phyloP scores from a whole-genome alignment of 2,888 invertebrate genomes.

The Hypercompe scribonia region DNA sequence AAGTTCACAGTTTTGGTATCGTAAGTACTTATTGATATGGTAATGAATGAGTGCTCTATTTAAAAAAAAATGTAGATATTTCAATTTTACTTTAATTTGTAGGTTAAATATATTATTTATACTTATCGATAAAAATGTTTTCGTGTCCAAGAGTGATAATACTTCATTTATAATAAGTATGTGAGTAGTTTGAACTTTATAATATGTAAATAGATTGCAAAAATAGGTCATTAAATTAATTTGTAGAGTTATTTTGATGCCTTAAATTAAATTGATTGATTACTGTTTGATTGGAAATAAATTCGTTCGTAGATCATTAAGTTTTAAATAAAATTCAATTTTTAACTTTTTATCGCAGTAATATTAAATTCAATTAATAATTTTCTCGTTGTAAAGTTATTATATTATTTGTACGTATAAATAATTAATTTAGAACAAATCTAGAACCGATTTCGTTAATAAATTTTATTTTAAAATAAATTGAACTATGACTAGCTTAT shows the following conservation, averaged over 20 bases:
- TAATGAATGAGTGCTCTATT: constrained; percentile 21
- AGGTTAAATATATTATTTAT: not conserved
- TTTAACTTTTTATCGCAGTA: too few species aligned
- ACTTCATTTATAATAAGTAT: not conserved
- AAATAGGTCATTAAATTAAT: not conserved
- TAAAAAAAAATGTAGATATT: constrained; percentile 6
- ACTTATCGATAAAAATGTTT: not conserved
- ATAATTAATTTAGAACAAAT: too few species aligned
- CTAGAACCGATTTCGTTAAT: too few species aligned
- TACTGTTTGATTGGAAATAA: too few species aligned
- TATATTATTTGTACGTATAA: too few species aligned
- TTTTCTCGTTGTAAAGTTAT: too few species aligned
- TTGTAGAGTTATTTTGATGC: not conserved
- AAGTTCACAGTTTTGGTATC: constrained; percentile 16
- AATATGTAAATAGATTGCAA: not conserved
- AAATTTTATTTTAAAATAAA: too few species aligned
- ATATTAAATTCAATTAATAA: too few species aligned
- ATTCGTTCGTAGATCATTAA: too few species aligned
- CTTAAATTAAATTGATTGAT: too few species aligned
- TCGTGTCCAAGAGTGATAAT: not conserved
- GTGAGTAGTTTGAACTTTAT: not conserved
- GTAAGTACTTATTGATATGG: constrained; percentile 8
- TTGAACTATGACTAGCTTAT: too few species aligned
- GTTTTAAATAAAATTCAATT: too few species aligned
- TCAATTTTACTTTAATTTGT: not conserved